phyloP scores from a whole-genome alignment of 2,797 vertebrate species.

The Microcaecilia unicolor region DNA sequence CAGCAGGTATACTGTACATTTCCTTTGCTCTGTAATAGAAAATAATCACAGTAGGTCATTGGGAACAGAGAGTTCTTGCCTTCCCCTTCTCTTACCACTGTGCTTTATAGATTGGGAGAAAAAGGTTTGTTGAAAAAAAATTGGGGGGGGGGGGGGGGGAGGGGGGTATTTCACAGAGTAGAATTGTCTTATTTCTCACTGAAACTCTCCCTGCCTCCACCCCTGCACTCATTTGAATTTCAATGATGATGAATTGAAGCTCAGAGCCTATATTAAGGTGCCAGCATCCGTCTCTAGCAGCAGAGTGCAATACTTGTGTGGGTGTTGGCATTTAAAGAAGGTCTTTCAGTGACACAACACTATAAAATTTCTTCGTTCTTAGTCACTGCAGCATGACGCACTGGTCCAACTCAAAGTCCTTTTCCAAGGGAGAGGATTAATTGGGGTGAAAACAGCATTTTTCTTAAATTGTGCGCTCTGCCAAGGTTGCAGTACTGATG shows the following conservation, averaged over 20 bases:
- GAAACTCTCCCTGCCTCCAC: conserved; percentile 37
- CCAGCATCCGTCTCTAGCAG: conserved; percentile 39
- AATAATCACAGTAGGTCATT: conserved; percentile 12
- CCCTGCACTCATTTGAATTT: conserved; percentile 53
- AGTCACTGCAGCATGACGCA: conserved; percentile 32
- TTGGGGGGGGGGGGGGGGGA: too few species aligned
- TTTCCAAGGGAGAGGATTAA: too few species aligned
- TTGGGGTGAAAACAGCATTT: too few species aligned
- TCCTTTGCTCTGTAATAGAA: conserved; percentile 12
- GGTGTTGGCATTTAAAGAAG: conserved; percentile 48
- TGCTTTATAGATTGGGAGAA: conserved; percentile 29
- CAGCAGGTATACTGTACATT: not conserved
- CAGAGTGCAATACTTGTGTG: conserved; percentile 31
- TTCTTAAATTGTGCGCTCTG: too few species aligned
- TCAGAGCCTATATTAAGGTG: conserved; percentile 34
- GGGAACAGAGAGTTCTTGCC: not conserved
- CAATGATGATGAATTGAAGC: conserved; percentile 38
- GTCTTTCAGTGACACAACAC: conserved; percentile 40
- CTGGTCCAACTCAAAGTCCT: conserved; percentile 20
- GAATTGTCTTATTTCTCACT: conserved; percentile 31
- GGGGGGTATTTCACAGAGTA: conserved; percentile 21
- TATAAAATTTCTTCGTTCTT: conserved; percentile 34
- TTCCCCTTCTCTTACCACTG: conserved; percentile 27
- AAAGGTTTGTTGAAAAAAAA: too few species aligned
- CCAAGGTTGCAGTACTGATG: too few species aligned